Evolutionary conservation across 2,113 vertebrate species (phyloP), one percentile per base, ranked within the genome.

Genomic region (Ondatra zibethicus): DNA sequence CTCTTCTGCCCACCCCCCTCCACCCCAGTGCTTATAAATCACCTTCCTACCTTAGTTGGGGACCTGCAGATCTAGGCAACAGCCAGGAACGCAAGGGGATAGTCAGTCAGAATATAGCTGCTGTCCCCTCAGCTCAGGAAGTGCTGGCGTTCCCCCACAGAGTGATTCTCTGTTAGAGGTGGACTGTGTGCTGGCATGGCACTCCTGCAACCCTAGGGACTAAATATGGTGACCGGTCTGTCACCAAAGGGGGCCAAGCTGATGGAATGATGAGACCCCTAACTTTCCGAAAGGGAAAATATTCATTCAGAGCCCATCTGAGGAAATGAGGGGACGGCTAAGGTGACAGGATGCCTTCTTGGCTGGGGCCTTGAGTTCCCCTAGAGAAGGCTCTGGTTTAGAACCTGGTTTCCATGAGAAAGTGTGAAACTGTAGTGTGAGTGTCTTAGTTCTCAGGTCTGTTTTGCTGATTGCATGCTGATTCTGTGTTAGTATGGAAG

Each of bases 391-490:
- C 33, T 61, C 36, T 39, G 42, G 36, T 63, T 75, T 55, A 58
- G 36, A 77, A 75, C 6, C 42, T 52, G 7, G n/a, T 42, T 45
- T 8, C 45, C n/a, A 5, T 19, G 7, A 42, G 55, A 68, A 19
- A 2, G 50, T 84, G 21, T 39, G 17, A 50, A 65, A 8, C 77
- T 14, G 50, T 65, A 39, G 4, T 12, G 39, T 31, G 19, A 23
- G 27, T 0, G 0, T 39, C 47, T 72, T n/a, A 19, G 47, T 70
- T 65, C 77, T 23, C 1, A 1, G 4, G 21, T 29, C n/a, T 21
- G 75, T 70, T 76, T 23, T 61, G 17, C 39, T 77, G 36, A 0
- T 6, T 5, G 50, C 63, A 9, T 36, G 31, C 52, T 72, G 29
- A 42, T 75, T 61, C 63, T 80, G 93, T 8, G 89, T 50, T 42